A percentile compares a stretch with the other conserved stretches of the same genome.
These are phyloP conservation scores for Lordiphosa mommai DNA, from an alignment of 1,140 invertebrate species.

Conservation along the genomic window DNA sequence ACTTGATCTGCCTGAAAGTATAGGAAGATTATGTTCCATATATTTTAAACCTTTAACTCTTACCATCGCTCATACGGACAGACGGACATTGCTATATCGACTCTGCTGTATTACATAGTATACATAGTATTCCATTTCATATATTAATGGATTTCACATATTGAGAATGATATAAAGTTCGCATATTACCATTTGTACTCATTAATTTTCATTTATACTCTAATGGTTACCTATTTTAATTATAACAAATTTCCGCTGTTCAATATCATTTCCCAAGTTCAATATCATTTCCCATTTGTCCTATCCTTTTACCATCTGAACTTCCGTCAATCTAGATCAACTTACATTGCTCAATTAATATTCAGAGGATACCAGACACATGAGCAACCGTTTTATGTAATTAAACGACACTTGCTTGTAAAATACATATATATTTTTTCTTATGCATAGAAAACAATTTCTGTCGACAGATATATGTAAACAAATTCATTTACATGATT, in stretches of 20 bases:
- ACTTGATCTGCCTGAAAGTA: too few relatives aligned
- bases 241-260: neutral
- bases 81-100: too few relatives aligned
- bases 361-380: neutral
- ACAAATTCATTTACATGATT: conserved; percentile 29
- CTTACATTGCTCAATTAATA: conserved; percentile 1
- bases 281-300: neutral
- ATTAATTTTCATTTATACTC: too few relatives aligned
- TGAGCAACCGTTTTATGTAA: conserved; percentile 15
- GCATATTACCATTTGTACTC: too few relatives aligned
- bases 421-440: conserved; percentile 12
- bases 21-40: too few relatives aligned
- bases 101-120: too few relatives aligned
- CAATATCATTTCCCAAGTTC: neutral
- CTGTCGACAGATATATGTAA: conserved; percentile 11
- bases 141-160: too few relatives aligned
- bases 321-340: conserved; percentile 8
- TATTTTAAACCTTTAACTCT: too few relatives aligned
- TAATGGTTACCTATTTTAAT: too few relatives aligned
- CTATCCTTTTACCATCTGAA: conserved; percentile 6
- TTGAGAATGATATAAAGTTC: too few relatives aligned
- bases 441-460: conserved; percentile 10
- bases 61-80: too few relatives aligned
- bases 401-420: conserved; percentile 14
- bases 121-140: too few relatives aligned